Base-by-base conservation (phyloP, 2,888 invertebrate species). In the Drosophila subsilvestris region DNA sequence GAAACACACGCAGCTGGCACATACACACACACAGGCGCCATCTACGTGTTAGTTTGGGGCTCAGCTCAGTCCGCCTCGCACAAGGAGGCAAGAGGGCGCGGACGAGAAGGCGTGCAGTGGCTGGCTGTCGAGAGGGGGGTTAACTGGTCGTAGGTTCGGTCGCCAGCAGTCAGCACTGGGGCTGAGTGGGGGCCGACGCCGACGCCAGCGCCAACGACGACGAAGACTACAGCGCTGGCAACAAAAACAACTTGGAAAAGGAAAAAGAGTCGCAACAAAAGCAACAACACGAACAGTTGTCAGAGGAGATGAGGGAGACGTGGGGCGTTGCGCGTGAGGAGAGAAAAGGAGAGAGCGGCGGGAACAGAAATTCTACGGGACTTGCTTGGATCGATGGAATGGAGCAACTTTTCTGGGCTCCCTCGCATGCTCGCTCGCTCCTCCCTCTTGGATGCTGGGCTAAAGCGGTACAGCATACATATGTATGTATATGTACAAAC, bases 91-190 rank as follows among this genome's bases (percentile, higher is more conserved):
- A 32, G 54, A 32, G 43, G 48, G 63, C 51, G 77, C 63, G 70
- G 80, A 74, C 72, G 70, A 79, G 61, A 69, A 53, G 66, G 57
- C 65, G 50, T 55, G 83, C 25, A 29, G 22, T 37, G 50, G 37
- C 48, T 8, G 68, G 61, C 12, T 20, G 48, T 20, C 32, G 58
- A 66, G 72, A 76, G 76, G 81, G 54, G 70, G 47, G 50, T 51
- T 51, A 86, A 83, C 88, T 83, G 86, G 82, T 83, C 88, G 86
- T 88, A 83, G 82, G 77, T 88, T 88, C 83, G 86, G 29, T 37
- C 44, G 37, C 37, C 60, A 54, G n/a, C 48, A 55, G 37, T 20
- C 65, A 54, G 18, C 48, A 44, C 27, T 17, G 17, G 43, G 20
- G 42, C 20, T 10, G 25, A 56, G 43, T 25, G n/a, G 17, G 48